These are phyloP conservation scores for Acrossocheilus fasciatus DNA, from an alignment of 2,797 vertebrate species.

Conservation along the genomic window DNA sequence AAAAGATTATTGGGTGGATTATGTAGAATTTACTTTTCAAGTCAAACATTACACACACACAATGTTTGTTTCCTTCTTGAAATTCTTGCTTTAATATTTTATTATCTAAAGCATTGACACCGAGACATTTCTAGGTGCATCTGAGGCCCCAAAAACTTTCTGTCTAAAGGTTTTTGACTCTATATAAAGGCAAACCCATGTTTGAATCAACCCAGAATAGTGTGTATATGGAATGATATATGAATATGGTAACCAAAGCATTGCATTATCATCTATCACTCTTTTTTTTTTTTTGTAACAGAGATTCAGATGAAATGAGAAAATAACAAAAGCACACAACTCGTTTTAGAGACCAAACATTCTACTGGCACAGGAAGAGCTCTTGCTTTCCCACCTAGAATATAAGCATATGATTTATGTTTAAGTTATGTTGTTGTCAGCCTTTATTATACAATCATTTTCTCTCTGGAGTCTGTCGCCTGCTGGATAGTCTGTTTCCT, in stretches of 20 bases:
- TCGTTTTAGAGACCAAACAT: background rate
- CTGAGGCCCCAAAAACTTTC: background rate
- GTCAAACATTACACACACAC: too few relatives aligned
- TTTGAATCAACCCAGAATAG: background rate
- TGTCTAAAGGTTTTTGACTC: background rate
- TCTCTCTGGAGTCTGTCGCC: slow-evolving; percentile 9
- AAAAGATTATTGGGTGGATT: too few relatives aligned
- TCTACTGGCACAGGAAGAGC: background rate
- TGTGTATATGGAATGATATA: background rate
- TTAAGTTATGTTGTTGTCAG: slow-evolving; percentile 13
- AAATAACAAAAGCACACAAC: background rate
- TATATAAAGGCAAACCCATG: background rate
- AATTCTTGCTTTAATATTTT: background rate
- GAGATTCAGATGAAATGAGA: background rate
- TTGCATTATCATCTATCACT: background rate
- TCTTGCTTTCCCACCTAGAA: background rate
- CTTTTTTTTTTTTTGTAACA: background rate
- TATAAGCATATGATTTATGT: slow-evolving; percentile 1
- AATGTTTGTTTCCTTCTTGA: too few relatives aligned
- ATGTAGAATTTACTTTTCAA: too few relatives aligned
- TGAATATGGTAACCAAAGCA: background rate
- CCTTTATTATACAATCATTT: slow-evolving; percentile 15
- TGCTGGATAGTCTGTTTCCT: slow-evolving; percentile 1
- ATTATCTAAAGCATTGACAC: background rate
- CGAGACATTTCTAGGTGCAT: background rate